Percentiles rank a stretch among this genome's conserved stretches.
phyloP scores from a whole-genome alignment of 1,140 invertebrate genomes.

The Macrobrachium rosenbergii region DNA sequence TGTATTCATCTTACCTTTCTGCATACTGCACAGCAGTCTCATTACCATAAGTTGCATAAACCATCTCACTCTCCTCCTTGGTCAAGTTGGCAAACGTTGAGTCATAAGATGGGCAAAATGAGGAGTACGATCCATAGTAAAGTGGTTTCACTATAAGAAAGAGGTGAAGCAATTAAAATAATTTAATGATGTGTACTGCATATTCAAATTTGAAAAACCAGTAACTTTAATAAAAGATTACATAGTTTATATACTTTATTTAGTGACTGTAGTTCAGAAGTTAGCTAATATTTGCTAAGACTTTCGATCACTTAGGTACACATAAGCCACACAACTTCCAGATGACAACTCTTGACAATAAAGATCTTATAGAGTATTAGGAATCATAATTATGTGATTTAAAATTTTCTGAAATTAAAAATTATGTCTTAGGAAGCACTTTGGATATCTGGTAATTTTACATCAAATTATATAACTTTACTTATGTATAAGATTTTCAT shows the following conservation, averaged over 20 bases:
- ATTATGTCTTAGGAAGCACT: too few species aligned
- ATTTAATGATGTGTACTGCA: constrained; percentile 35
- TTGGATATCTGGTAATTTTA: too few species aligned
- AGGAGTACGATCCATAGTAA: constrained; percentile 95
- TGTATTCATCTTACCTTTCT: constrained; percentile 74
- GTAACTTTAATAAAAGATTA: background rate
- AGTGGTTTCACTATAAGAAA: constrained; percentile 82
- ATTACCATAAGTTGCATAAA: constrained; percentile 92
- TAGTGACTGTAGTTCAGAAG: too few species aligned
- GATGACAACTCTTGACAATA: too few species aligned
- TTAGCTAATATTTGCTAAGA: too few species aligned
- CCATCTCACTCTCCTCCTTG: constrained; percentile 92
- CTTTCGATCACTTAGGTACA: too few species aligned
- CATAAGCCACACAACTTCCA: too few species aligned
- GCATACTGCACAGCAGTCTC: constrained; percentile 90
- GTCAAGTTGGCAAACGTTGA: constrained; percentile 94
- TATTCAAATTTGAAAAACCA: constrained; percentile 30
- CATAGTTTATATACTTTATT: background rate
- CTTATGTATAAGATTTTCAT: too few species aligned
- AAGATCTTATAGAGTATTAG: too few species aligned
- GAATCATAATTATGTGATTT: too few species aligned
- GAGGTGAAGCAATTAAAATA: constrained; percentile 2
- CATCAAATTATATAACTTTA: too few species aligned
- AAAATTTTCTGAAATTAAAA: too few species aligned
- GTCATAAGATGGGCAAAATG: constrained; percentile 95